Evolutionary conservation across 2,113 vertebrate genomes (phyloP).

Genomic region (Macroglossus sobrinus): DNA sequence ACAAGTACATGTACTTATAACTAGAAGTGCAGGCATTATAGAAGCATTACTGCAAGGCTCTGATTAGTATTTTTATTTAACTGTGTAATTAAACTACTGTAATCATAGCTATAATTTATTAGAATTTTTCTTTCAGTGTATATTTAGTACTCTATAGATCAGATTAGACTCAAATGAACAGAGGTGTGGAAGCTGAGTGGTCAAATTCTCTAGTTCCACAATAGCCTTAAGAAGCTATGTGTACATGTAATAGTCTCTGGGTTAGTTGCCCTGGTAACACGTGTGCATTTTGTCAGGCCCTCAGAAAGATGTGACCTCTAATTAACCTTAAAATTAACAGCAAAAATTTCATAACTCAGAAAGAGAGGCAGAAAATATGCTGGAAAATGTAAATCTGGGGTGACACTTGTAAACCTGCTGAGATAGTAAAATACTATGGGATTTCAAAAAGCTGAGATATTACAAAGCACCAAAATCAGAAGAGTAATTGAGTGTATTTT

Average conservation of each 20-base stretch:
- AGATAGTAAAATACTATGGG: conserved; percentile 3
- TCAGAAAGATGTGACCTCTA: conserved; percentile 60
- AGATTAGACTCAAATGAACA: not conserved
- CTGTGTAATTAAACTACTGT: conserved; percentile 19
- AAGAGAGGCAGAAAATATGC: conserved; percentile 47
- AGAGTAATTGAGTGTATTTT: not conserved
- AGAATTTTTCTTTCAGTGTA: conserved; percentile 22
- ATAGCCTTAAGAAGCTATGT: not conserved
- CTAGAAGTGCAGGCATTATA: not conserved
- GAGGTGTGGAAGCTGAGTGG: not conserved
- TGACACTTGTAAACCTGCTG: not conserved
- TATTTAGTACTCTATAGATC: not conserved
- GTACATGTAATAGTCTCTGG: not conserved
- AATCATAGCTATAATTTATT: conserved; percentile 19
- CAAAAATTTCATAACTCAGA: conserved; percentile 55
- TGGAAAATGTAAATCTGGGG: conserved; percentile 48
- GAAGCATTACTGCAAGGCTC: not conserved
- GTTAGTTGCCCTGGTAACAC: conserved; percentile 67
- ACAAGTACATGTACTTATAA: not conserved
- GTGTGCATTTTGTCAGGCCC: conserved; percentile 49
- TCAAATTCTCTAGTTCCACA: not conserved
- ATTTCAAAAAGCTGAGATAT: conserved; percentile 21
- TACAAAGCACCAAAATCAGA: not conserved
- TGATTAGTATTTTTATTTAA: conserved; percentile 23
- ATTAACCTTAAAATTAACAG: conserved; percentile 73